Conservation (phyloP, 2,797 vertebrate genomes). For the Arrhamphus sclerolepis region DNA sequence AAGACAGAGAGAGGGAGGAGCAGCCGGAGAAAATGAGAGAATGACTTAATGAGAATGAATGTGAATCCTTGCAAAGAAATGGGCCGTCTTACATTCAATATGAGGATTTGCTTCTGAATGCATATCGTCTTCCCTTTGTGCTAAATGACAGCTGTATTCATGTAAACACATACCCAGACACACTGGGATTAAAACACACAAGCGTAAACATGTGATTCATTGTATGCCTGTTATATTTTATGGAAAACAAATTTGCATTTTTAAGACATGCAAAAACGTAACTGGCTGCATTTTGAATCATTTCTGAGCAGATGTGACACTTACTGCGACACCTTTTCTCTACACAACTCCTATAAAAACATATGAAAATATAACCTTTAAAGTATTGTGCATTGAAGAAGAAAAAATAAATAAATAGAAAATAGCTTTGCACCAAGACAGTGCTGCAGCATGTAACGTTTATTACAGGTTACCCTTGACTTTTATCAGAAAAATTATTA, state of each 20-base stretch:
- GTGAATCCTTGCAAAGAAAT: constrained; percentile 31
- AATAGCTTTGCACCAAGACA: too few species aligned
- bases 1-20: constrained; percentile 25
- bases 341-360: background rate
- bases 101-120: constrained; percentile 44
- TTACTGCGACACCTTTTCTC: background rate
- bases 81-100: constrained; percentile 46
- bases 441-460: too few species aligned
- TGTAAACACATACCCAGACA: constrained; percentile 31
- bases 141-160: constrained; percentile 36
- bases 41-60: constrained; percentile 45
- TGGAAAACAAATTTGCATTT: background rate
- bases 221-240: constrained; percentile 3
- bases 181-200: constrained; percentile 12
- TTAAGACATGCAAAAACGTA: constrained; percentile 2
- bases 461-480: too few species aligned
- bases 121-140: constrained; percentile 38
- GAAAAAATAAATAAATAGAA: too few species aligned
- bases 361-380: background rate
- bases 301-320: background rate
- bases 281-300: background rate
- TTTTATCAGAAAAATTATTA: too few species aligned
- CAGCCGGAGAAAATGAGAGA: constrained; percentile 34
- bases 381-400: too few species aligned
- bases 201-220: constrained; percentile 30